A percentile compares a stretch with the other conserved stretches of the same genome.
Conservation (phyloP, 2,797 vertebrate genomes). For the Ctenosaura bakeri region DNA sequence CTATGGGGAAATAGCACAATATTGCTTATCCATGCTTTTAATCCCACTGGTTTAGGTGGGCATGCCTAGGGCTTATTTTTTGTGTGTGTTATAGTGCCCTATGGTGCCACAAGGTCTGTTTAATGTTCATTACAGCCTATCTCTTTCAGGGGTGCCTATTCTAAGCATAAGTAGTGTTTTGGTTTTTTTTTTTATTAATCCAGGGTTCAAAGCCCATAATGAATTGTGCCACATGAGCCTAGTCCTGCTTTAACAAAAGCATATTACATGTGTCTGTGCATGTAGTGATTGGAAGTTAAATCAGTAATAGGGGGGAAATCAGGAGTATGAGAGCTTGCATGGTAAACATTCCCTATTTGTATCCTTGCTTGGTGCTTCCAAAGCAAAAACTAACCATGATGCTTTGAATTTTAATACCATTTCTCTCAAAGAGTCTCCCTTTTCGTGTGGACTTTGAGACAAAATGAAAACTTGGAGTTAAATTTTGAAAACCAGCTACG, state of each 20-base stretch:
- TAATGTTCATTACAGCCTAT: constrained; percentile 69
- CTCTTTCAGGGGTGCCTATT: constrained; percentile 59
- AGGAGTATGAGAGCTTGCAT: constrained; percentile 51
- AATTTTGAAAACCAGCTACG: constrained; percentile 14
- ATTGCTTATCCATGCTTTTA: constrained; percentile 74
- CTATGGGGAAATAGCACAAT: constrained; percentile 69
- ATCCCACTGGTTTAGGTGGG: constrained; percentile 72
- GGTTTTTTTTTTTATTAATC: constrained; percentile 33
- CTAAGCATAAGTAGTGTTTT: constrained; percentile 44
- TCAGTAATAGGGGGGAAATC: constrained; percentile 42
- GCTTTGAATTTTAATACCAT: constrained; percentile 38
- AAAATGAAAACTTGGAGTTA: constrained; percentile 58
- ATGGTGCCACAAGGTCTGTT: constrained; percentile 74
- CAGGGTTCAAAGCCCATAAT: constrained; percentile 51
- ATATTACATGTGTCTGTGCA: constrained; percentile 42
- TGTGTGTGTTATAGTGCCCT: constrained; percentile 68
- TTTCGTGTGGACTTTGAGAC: constrained; percentile 46
- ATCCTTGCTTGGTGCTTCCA: constrained; percentile 46
- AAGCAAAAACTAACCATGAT: constrained; percentile 57
- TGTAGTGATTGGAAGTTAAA: constrained; percentile 45
- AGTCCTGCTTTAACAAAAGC: constrained; percentile 64
- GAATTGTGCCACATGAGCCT: constrained; percentile 44
- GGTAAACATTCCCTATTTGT: constrained; percentile 59
- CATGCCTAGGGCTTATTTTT: constrained; percentile 63
- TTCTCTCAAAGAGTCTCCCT: constrained; percentile 42